Evolutionary conservation across 2,797 vertebrate genomes (phyloP).

Genomic region (Pseudochaenichthys georgianus): DNA sequence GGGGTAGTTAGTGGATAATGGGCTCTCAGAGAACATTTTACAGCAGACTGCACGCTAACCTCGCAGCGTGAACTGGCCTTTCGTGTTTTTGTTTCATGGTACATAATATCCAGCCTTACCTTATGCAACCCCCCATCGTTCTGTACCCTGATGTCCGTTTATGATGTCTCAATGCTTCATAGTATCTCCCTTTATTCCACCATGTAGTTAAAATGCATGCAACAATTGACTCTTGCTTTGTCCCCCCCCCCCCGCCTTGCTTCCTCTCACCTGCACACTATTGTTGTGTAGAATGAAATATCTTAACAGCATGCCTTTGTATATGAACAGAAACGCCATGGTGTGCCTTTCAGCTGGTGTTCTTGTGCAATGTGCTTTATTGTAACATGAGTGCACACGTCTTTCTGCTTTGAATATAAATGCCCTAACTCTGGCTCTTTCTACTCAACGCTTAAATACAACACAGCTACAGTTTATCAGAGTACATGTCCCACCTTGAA

Average conservation of each 20-base stretch:
- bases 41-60: slow-evolving; percentile 42
- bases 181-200: slow-evolving; percentile 13
- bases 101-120: slow-evolving; percentile 37
- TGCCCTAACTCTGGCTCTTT: not conserved
- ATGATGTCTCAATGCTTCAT: slow-evolving; percentile 31
- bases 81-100: slow-evolving; percentile 55
- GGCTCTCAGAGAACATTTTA: slow-evolving; percentile 61
- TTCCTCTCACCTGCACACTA: not conserved
- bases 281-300: slow-evolving; percentile 19
- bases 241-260: slow-evolving; percentile 6
- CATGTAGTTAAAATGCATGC: slow-evolving; percentile 38
- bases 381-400: not conserved
- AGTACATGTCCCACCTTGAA: not conserved
- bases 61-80: slow-evolving; percentile 37
- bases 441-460: not conserved
- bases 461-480: not conserved
- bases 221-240: slow-evolving; percentile 11
- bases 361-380: not conserved
- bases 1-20: slow-evolving; percentile 73
- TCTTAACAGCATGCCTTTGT: slow-evolving; percentile 15
- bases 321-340: not conserved
- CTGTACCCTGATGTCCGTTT: slow-evolving; percentile 9
- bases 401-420: slow-evolving; percentile 11
- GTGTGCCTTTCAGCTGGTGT: not conserved
- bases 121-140: not conserved